These are phyloP conservation scores for Apistogramma diplotaenia DNA, from an alignment of 2,113 vertebrate species.

Conservation along the genomic window DNA sequence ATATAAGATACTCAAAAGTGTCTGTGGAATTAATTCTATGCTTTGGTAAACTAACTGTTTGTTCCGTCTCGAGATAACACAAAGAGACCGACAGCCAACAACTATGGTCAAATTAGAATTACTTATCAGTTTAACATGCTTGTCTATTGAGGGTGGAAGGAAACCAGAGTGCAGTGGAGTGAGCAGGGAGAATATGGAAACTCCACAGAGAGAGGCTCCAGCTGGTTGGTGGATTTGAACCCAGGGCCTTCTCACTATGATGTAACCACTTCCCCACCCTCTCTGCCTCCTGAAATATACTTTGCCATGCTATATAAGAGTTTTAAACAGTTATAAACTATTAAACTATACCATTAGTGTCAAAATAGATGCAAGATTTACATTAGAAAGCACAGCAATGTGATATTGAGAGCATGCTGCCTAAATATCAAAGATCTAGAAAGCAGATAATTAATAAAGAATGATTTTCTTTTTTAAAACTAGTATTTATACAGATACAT, in stretches of 20 bases:
- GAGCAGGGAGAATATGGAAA: neutral
- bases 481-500: neutral
- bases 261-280: neutral
- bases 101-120: neutral
- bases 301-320: neutral
- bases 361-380: neutral
- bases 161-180: too few species aligned
- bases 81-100: neutral
- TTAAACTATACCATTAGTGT: neutral
- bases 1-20: neutral
- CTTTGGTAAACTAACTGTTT: neutral
- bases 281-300: neutral
- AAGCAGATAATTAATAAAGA: neutral
- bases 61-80: neutral
- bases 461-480: neutral
- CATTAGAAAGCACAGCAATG: neutral
- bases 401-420: neutral
- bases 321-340: neutral
- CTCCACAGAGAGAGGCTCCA: neutral
- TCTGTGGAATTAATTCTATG: neutral
- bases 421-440: neutral
- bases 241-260: neutral
- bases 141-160: neutral
- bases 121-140: neutral
- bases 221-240: neutral